Evolutionary conservation across 2,797 vertebrate species (phyloP).

Genomic region (Chiloscyllium punctatum): DNA sequence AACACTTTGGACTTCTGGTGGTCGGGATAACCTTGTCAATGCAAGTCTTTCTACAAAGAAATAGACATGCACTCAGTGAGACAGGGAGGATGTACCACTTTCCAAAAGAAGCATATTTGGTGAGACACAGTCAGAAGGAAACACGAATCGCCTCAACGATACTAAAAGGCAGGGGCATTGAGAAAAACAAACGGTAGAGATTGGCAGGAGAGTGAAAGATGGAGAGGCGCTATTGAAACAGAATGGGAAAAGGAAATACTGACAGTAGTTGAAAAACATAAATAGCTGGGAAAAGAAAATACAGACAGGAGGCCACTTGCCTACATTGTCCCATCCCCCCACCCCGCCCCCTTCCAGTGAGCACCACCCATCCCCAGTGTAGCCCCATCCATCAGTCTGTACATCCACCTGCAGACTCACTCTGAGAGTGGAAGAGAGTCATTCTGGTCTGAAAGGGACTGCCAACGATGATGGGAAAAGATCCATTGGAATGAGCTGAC

Average conservation of each 20-base stretch:
- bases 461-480: too few species aligned
- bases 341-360: too few species aligned
- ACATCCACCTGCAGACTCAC: too few species aligned
- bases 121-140: neutral
- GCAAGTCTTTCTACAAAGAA: neutral
- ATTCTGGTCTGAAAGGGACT: too few species aligned
- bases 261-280: neutral
- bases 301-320: neutral
- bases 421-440: too few species aligned
- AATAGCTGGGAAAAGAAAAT: neutral
- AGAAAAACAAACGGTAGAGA: neutral
- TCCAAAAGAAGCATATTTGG: too few species aligned
- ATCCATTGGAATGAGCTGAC: too few species aligned
- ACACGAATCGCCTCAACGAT: too few species aligned
- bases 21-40: too few species aligned
- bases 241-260: neutral
- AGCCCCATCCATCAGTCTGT: too few species aligned
- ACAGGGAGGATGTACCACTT: neutral
- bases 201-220: neutral
- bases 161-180: neutral
- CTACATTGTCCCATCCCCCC: neutral
- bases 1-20: neutral
- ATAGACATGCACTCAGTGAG: neutral
- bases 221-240: constrained; percentile 41
- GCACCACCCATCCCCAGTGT: too few species aligned